These are phyloP conservation scores for Amniataba percoides DNA, from an alignment of 2,797 vertebrate genomes.

Conservation along the genomic window DNA sequence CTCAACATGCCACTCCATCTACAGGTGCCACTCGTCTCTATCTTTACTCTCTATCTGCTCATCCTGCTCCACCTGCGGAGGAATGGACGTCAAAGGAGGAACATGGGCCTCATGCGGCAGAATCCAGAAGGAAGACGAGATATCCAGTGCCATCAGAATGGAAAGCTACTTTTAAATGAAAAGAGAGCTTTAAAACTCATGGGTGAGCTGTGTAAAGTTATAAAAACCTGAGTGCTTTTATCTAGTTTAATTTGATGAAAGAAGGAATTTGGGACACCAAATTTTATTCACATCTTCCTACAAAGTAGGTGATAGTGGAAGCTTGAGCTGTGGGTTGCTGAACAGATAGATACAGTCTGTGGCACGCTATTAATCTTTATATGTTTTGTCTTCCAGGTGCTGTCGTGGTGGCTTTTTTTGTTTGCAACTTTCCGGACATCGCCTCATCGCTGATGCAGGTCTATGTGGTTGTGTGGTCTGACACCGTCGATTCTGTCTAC, in stretches of 20 bases:
- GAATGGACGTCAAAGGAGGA: slow-evolving; percentile 81
- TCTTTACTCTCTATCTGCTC: slow-evolving; percentile 83
- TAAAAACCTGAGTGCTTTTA: not conserved
- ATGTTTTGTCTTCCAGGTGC: slow-evolving; percentile 72
- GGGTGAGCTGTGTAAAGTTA: slow-evolving; percentile 74
- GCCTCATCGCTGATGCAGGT: slow-evolving; percentile 87
- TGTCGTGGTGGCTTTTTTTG: slow-evolving; percentile 84
- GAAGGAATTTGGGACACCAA: not conserved
- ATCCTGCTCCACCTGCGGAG: slow-evolving; percentile 81
- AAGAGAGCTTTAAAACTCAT: slow-evolving; percentile 85
- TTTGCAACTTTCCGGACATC: slow-evolving; percentile 88
- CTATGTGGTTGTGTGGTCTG: slow-evolving; percentile 83
- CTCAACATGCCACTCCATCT: slow-evolving; percentile 10
- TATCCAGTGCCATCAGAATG: slow-evolving; percentile 71
- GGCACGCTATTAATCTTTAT: not conserved
- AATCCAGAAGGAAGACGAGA: slow-evolving; percentile 60
- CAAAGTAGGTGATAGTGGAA: not conserved
- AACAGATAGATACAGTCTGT: too few relatives aligned
- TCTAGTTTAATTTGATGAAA: not conserved
- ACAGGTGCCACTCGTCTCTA: slow-evolving; percentile 81
- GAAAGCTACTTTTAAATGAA: slow-evolving; percentile 82
- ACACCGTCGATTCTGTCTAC: slow-evolving; percentile 78
- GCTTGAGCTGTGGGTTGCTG: not conserved
- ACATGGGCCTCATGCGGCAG: slow-evolving; percentile 79
- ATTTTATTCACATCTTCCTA: not conserved